Percentiles rank a stretch among this genome's conserved stretches.
These are phyloP conservation scores for Hyla sarda DNA, from an alignment of 2,113 vertebrate genomes.

Conservation along the genomic window DNA sequence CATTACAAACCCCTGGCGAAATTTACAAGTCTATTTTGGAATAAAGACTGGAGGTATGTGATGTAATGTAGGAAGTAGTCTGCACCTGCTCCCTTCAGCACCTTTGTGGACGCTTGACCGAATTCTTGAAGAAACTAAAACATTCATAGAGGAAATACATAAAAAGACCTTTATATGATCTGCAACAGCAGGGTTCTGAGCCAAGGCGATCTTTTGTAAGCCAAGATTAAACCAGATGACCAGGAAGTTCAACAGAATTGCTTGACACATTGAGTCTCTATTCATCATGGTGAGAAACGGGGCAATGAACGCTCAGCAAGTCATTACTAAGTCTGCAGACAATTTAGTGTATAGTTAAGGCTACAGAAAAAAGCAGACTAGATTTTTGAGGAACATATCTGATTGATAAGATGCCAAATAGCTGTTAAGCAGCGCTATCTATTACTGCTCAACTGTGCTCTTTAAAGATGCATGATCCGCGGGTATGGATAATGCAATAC, in stretches of 20 bases:
- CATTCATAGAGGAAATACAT: slow-evolving; percentile 54
- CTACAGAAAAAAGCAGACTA: slow-evolving; percentile 11
- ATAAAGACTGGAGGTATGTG: slow-evolving; percentile 10
- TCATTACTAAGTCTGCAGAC: slow-evolving; percentile 27
- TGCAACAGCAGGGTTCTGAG: slow-evolving; percentile 38
- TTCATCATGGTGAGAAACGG: slow-evolving; percentile 48
- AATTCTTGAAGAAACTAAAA: slow-evolving; percentile 57
- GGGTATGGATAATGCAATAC: not conserved
- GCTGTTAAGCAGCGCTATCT: not conserved
- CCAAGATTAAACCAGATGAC: slow-evolving; percentile 35
- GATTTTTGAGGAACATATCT: not conserved
- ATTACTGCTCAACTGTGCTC: not conserved
- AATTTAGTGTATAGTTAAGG: not conserved
- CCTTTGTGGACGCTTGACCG: slow-evolving; percentile 52
- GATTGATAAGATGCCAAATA: not conserved
- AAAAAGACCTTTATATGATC: slow-evolving; percentile 53
- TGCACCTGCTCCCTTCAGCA: slow-evolving; percentile 55
- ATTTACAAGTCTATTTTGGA: not conserved
- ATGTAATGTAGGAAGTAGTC: slow-evolving; percentile 29
- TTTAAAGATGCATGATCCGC: not conserved
- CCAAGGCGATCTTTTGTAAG: slow-evolving; percentile 38
- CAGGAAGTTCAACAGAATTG: slow-evolving; percentile 51
- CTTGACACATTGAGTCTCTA: slow-evolving; percentile 47
- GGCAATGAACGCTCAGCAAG: slow-evolving; percentile 17
- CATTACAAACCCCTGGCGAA: not conserved